These are phyloP conservation scores for Alcedo quadribrachys DNA, from an alignment of 2,797 vertebrate genomes.

Conservation along the genomic window DNA sequence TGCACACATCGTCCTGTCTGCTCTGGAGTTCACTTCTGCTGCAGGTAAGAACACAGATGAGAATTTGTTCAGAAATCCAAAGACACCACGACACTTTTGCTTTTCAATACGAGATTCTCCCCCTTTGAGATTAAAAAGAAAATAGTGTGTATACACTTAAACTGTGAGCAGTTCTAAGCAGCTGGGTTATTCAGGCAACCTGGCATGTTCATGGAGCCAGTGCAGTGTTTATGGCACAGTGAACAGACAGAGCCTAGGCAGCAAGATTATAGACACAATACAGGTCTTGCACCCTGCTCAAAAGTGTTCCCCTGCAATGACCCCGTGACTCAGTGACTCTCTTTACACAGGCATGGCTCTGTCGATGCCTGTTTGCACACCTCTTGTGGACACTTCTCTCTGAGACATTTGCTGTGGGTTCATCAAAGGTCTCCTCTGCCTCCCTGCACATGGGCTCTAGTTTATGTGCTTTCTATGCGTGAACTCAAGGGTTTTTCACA, in stretches of 20 bases:
- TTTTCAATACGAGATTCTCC: too few relatives aligned
- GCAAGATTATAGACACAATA: not conserved
- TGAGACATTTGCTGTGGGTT: too few relatives aligned
- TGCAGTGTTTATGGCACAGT: not conserved
- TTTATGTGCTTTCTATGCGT: not conserved
- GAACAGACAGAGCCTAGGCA: not conserved
- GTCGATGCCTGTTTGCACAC: not conserved
- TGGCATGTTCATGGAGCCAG: not conserved
- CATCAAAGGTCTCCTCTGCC: not conserved
- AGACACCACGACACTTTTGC: too few relatives aligned
- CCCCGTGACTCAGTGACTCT: not conserved
- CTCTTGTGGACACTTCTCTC: not conserved
- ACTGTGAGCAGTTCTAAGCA: too few relatives aligned
- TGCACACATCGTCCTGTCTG: rapidly evolving
- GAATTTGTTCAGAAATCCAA: rapidly evolving
- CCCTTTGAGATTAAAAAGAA: not conserved
- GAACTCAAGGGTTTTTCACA: not conserved
- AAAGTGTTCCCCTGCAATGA: not conserved
- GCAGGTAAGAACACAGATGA: rapidly evolving
- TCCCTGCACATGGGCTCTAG: not conserved
- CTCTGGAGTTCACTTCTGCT: not conserved
- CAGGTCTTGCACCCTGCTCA: not conserved
- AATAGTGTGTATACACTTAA: rapidly evolving
- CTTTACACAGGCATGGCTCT: not conserved
- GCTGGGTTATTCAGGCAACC: not conserved